Percentiles rank a stretch among this genome's conserved stretches.
phyloP scores from a whole-genome alignment of 2,888 invertebrate genomes.

The Pegoplata infirma region DNA sequence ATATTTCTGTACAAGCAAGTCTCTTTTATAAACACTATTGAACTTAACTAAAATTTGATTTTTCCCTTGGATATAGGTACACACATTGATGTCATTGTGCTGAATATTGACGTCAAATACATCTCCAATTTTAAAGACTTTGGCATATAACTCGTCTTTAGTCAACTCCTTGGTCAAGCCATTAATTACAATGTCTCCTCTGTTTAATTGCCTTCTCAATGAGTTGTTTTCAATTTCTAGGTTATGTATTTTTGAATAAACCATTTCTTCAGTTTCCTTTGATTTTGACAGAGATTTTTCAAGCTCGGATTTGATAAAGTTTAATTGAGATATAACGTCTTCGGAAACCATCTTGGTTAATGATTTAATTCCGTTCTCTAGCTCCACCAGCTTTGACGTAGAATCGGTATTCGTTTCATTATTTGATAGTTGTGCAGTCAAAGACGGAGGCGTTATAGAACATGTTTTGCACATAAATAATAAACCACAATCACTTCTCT shows the following conservation, averaged over 20 bases:
- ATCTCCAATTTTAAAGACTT: neutral
- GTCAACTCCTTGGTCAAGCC: neutral
- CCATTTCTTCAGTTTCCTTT: neutral
- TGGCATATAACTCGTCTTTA: neutral
- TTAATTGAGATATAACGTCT: neutral
- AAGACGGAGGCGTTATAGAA: too few species aligned
- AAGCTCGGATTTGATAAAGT: neutral
- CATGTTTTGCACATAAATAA: too few species aligned
- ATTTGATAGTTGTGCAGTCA: too few species aligned
- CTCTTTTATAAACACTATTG: too few species aligned
- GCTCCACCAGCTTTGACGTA: too few species aligned
- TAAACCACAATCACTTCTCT: too few species aligned
- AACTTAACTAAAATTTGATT: neutral
- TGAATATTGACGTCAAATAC: neutral
- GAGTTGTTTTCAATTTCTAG: neutral
- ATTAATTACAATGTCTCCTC: constrained; percentile 3
- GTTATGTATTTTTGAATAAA: neutral
- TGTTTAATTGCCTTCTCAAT: neutral
- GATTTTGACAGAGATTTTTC: neutral
- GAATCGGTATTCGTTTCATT: too few species aligned
- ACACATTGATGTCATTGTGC: neutral
- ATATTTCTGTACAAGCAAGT: too few species aligned
- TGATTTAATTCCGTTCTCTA: neutral
- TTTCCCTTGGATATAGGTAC: neutral
- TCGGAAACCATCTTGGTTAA: neutral